phyloP scores from a whole-genome alignment of 1,140 invertebrate genomes.

The Cotesia chilonis region DNA sequence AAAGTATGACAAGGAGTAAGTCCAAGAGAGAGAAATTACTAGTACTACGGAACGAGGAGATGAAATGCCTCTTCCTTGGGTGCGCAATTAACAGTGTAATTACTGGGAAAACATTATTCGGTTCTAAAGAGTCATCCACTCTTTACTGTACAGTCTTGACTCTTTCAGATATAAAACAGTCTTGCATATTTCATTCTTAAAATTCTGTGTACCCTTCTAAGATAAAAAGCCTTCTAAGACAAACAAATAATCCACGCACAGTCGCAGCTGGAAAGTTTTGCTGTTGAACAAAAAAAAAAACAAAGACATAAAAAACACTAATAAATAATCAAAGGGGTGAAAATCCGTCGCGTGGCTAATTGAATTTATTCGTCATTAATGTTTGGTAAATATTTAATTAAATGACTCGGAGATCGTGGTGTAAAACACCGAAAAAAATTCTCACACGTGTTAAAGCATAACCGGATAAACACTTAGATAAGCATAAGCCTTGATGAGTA shows the following conservation, averaged over 20 bases:
- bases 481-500: conserved; percentile 13
- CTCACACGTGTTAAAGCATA: conserved; percentile 27
- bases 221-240: conserved; percentile 38
- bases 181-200: conserved; percentile 57
- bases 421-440: conserved; percentile 14
- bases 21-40: background rate
- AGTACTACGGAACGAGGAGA: conserved; percentile 17
- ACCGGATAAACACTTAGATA: conserved; percentile 33
- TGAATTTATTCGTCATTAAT: background rate
- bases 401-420: background rate
- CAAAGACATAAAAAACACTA: too few species aligned
- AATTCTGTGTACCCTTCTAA: conserved; percentile 41
- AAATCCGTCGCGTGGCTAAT: conserved; percentile 30
- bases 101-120: conserved; percentile 46
- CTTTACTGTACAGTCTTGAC: conserved; percentile 18
- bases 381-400: conserved; percentile 9
- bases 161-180: conserved; percentile 19
- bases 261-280: conserved; percentile 1
- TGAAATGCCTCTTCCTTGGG: conserved; percentile 26
- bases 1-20: background rate
- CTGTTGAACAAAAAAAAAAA: background rate
- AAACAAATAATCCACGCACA: conserved; percentile 24
- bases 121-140: conserved; percentile 35
- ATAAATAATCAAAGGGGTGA: conserved; percentile 6
- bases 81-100: conserved; percentile 57